Base-by-base conservation (phyloP, 2,797 vertebrate species). In the Acanthiza pusilla region DNA sequence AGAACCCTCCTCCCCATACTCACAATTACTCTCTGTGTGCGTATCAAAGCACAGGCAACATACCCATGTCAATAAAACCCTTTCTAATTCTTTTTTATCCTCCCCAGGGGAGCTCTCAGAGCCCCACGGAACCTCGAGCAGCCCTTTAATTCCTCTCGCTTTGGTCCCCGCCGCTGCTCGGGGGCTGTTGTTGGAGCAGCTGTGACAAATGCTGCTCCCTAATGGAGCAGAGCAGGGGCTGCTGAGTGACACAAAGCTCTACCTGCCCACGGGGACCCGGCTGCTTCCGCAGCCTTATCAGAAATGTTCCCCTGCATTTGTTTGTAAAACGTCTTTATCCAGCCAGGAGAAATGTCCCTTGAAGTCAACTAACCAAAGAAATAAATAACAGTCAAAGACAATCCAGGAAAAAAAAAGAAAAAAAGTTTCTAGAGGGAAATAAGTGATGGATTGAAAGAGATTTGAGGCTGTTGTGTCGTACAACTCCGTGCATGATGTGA, bases 381-480 rank as follows among this genome's bases (percentile, higher is more conserved):
- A 94, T 72, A 96, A 95, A 70, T 82, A 95, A 85, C 48, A 54
- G 74, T 50, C 86, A 68, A 86, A 94, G 80, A 93, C 71, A 94
- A 93, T 63, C 9, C 29, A 12, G 62, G 10, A 27, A 11, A 23
- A 13, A 12, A 29, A 7, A 22, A 32, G 9, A 9, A 4, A 38
- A 21, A 32, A 12, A 74, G 79, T 71, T 97, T 96, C 96, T 95
- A 93, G 89, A 93, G 93, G 94, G 95, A 92, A 96, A 71, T 81
- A 89, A 91, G 80, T 94, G 95, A 93, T 91, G 91, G 93, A 96
- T 95, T 88, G 88, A 53, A 95, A 80, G 85, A 85, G 94, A 90
- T 95, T 71, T 67, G 89, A 88, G 85, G 89, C 77, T 65, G 77
- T 40, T 79, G 38, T 62, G 53, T 58, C 2, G 32, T 34, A 29